Evolutionary conservation across 2,797 vertebrate species (phyloP).

Genomic region (Eospalax fontanierii): DNA sequence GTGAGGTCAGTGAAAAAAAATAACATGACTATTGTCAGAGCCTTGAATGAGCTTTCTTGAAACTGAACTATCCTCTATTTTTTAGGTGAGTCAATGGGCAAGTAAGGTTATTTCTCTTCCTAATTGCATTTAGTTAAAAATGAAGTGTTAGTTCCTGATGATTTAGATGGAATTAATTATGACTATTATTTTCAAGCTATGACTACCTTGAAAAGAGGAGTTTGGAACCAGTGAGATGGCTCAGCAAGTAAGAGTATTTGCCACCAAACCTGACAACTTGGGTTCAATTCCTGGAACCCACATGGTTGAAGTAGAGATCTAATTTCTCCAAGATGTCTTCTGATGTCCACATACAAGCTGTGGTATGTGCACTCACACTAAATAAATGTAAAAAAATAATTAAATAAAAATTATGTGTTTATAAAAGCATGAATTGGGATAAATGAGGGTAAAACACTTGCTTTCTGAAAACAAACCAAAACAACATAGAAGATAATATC

Average conservation of each 20-base stretch:
- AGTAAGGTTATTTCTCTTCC: slow-evolving; percentile 40
- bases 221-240: not conserved
- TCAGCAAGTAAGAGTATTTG: not conserved
- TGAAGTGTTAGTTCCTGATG: not conserved
- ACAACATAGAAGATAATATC: not conserved
- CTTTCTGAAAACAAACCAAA: not conserved
- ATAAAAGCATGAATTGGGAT: not conserved
- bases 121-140: slow-evolving; percentile 34
- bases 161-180: slow-evolving; percentile 53
- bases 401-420: not conserved
- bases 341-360: not conserved
- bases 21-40: rapidly evolving
- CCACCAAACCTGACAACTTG: not conserved
- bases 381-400: not conserved
- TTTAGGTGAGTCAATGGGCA: not conserved
- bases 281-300: not conserved
- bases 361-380: not conserved
- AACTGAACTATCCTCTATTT: not conserved
- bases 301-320: not conserved
- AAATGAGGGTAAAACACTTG: not conserved
- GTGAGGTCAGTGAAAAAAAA: not conserved
- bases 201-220: slow-evolving; percentile 4
- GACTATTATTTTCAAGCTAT: not conserved
- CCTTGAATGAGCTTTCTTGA: not conserved
- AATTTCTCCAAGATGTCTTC: not conserved